Conservation (phyloP, 2,113 vertebrate species). For the Brienomyrus longianalis region DNA sequence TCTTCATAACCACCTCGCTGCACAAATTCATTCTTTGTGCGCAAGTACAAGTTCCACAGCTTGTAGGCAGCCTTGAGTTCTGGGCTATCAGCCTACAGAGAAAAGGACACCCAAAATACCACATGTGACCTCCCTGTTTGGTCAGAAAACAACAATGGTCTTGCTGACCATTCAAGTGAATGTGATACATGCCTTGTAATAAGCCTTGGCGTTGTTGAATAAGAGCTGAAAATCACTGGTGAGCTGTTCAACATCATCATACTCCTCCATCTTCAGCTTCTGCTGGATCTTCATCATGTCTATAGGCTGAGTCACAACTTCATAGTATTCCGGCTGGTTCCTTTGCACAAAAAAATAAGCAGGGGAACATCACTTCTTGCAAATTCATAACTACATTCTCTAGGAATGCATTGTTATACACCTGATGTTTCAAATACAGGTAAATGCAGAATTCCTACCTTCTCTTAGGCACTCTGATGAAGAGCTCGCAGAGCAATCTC, state of each 20-base stretch:
- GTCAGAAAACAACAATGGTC: not conserved
- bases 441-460: slow-evolving; percentile 57
- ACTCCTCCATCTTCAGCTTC: slow-evolving; percentile 98
- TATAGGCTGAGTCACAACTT: slow-evolving; percentile 94
- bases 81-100: slow-evolving; percentile 76
- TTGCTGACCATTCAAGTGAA: not conserved
- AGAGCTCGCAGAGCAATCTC: slow-evolving; percentile 91
- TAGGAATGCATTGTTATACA: not conserved
- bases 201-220: slow-evolving; percentile 92
- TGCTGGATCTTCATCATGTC: slow-evolving; percentile 99
- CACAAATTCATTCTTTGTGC: slow-evolving; percentile 95
- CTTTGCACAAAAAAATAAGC: slow-evolving; percentile 48
- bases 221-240: slow-evolving; percentile 91
- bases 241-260: slow-evolving; percentile 89
- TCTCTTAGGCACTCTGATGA: slow-evolving; percentile 92
- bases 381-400: not conserved
- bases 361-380: not conserved
- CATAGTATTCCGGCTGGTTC: slow-evolving; percentile 97
- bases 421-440: not conserved
- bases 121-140: not conserved
- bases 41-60: slow-evolving; percentile 92
- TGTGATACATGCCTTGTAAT: slow-evolving; percentile 81
- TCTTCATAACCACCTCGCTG: slow-evolving; percentile 90
- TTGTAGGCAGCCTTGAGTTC: slow-evolving; percentile 93
- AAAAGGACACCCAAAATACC: not conserved